Evolutionary conservation across 2,797 vertebrate genomes (phyloP), one percentile per base, ranked within the genome.

Genomic region (Phrynocephalus forsythii): DNA sequence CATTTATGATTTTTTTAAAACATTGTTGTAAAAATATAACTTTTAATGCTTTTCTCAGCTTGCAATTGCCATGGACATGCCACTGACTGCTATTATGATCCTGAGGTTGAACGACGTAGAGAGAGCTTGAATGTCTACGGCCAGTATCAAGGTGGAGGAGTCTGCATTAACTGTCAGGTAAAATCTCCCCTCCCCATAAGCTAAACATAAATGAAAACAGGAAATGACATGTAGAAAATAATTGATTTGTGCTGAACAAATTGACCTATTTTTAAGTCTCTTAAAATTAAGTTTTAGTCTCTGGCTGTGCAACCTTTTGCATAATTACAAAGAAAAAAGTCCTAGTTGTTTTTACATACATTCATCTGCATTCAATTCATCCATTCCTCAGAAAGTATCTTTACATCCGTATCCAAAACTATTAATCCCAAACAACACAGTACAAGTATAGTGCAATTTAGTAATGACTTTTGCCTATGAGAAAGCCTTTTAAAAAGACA

Each of bases 131-230:
- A 98, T 95, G 95, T 92, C 93, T 95, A 97, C n/a, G 97, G 98
- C 82, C 90, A 88, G 90, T 98, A 98, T 87, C 95, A 97, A 76
- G 98, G 98, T 84, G 98, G 99, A 93, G 99, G 98, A 82, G 98
- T 99, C 93, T 99, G 99, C 96, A 96, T 97, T 94, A 93, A 97
- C 90, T 99, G 99, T 95, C 98, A 99, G 99, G 99, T 99, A 97
- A 95, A 95, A 94, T 1, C 6, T 0, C 0, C 68, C 56, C 11
- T 22, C n/a, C 16, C 26, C 48, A 38, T 52, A 83, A 7, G 30
- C 2, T 76, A 82, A 67, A 84, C 67, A 44, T 79, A 80, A 79
- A 77, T 52, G 15, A 1, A 1, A 15, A 9, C 18, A 63, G 67
- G 18, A 79, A 83, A 86, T 18, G 44, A 6, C 5, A 56, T 73